Base-by-base conservation (phyloP, 1,140 invertebrate species). In the Marisa cornuarietis region DNA sequence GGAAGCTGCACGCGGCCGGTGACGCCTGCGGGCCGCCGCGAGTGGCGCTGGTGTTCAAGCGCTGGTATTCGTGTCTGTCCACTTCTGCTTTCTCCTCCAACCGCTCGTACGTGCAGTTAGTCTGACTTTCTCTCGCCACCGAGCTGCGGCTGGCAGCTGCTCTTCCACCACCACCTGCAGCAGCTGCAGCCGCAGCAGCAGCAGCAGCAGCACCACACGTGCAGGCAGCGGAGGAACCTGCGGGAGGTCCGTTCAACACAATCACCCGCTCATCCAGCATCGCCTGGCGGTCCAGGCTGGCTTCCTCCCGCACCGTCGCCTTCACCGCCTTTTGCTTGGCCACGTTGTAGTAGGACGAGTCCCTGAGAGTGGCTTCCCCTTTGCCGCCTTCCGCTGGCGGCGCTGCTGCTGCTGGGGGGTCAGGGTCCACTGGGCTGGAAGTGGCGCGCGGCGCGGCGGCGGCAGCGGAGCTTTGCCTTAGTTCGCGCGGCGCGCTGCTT, bases 291-390 rank as follows among this genome's bases (percentile, higher is more conserved):
- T 58, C 16, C 63, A 77, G 18, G 63, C 66, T 65, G 7, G 63
- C 76, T 9, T 77, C 76, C 63, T 69, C 76, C 51, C 63, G n/a
- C 18, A 61, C n/a, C 73, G 20, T 26, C 11, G 54, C 54, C 54
- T 58, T 58, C 16, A 58, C 52, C n/a, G 24, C 26, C 20, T 71
- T 31, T 0, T 22, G 18, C 58, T 51, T 61, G 31, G 26, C 24
- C 31, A 72, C 71, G 71, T 79, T 79, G 71, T 79, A 79, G 49
- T 79, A 79, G 42, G 62, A 62, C 62, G 42, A 52, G 58, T 79
- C 69, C 42, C 8, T 24, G 22, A 14, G 5, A 58, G 26, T 31
- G 58, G 22, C 24, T 13, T 75, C 73, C 13, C 54, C 73, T 62
- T 61, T 26, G 24, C 54, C 73, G 31, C 49, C 8, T 52, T 18